Base-by-base conservation (phyloP, 2,797 vertebrate species). In the Heliangelus exortis region DNA sequence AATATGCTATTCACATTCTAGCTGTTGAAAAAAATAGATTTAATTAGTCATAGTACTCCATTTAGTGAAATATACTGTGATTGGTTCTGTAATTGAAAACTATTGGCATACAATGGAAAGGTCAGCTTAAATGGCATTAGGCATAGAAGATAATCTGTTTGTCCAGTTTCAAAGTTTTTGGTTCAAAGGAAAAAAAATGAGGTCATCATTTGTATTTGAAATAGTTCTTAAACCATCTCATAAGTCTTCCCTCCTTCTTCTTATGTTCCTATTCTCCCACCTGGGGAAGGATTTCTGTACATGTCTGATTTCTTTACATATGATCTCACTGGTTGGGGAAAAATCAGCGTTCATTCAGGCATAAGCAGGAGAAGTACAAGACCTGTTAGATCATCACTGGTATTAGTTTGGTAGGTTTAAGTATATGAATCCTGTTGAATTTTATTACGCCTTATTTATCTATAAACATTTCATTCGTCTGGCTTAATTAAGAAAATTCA, bases 11-110 rank as follows among this genome's bases (percentile, higher is more conserved):
- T 74, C 87, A 86, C 91, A 77, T 76, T 75, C 72, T 95, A 62
- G 23, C 54, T 91, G 76, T 91, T 93, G 95, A 89, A 95, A 97
- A 96, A 94, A 95, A 93, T 86, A 78, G 61, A 84, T 93, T 90
- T 94, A 91, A 84, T 89, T 95, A 83, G 94, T 97, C 82, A 69
- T 53, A 72, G 58, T 73, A 36, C 55, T 67, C 48, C 15, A 17
- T 89, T 96, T 93, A 84, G 93, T 95, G 90, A 81, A 93, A 93
- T 88, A 78, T 10, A 61, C 71, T 29, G 23, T 89, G 82, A 89
- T 92, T 90, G 73, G 69, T 85, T 87, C 74, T 86, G 55, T 90
- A 95, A 96, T 91, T 96, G 74, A 94, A 83, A 96, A 83, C 54
- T 90, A 75, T 85, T 76, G 83, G 61, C 63, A 78, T 95, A 83